Percentiles rank a stretch among this genome's conserved stretches.
Evolutionary conservation across 2,888 invertebrate genomes (phyloP).

Genomic region (Aspidapion aeneum): DNA sequence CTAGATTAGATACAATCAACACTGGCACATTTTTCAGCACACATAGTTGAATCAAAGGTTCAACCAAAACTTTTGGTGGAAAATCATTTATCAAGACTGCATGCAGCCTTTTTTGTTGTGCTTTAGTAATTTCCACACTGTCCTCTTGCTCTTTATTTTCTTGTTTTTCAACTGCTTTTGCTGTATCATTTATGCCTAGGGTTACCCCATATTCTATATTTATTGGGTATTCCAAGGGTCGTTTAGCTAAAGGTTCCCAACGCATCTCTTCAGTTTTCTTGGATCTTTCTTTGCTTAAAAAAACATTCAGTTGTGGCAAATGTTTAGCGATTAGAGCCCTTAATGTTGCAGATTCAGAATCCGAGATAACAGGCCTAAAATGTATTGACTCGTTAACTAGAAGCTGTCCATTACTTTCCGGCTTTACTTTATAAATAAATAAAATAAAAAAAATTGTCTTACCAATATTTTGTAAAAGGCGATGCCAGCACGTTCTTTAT

Average conservation of each 20-base stretch:
- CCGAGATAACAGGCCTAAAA: slow-evolving; percentile 36
- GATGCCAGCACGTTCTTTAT: slow-evolving; percentile 38
- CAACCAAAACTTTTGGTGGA: slow-evolving; percentile 38
- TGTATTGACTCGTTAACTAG: neutral
- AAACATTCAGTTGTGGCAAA: no score
- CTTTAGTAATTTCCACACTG: no score
- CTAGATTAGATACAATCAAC: slow-evolving; percentile 35
- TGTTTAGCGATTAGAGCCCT: slow-evolving; percentile 27
- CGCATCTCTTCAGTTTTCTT: no score
- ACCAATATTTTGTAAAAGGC: slow-evolving; percentile 38
- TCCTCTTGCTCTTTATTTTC: no score
- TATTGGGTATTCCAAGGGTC: slow-evolving; percentile 16
- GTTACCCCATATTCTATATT: slow-evolving; percentile 30
- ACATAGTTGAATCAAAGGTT: slow-evolving; percentile 40
- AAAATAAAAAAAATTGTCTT: no score
- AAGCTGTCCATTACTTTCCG: no score
- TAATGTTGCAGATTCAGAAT: slow-evolving; percentile 30
- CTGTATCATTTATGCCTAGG: slow-evolving; percentile 41
- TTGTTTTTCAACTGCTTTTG: slow-evolving; percentile 37
- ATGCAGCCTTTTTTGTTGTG: no score
- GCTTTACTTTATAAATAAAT: no score
- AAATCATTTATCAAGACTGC: slow-evolving; percentile 39
- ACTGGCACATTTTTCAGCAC: slow-evolving; percentile 36
- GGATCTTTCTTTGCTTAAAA: no score
- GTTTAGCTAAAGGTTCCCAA: neutral